A percentile compares a stretch with the other conserved stretches of the same genome.
These are phyloP conservation scores for Lasioglossum zephyrum DNA, from an alignment of 2,888 invertebrate species.

Conservation along the genomic window DNA sequence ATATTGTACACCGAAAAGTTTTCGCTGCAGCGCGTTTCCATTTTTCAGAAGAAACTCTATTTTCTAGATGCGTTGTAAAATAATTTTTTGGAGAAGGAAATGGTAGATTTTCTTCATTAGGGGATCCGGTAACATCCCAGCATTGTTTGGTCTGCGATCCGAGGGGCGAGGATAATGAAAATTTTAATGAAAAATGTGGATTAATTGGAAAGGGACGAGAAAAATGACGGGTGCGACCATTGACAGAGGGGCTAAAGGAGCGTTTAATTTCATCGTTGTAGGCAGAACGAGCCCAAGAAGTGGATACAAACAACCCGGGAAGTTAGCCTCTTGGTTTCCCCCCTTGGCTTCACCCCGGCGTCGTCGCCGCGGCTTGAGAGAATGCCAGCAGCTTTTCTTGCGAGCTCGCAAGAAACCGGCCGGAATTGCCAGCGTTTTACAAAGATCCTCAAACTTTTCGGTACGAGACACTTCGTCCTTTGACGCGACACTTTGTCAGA, in stretches of 20 bases:
- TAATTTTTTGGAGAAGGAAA: not conserved
- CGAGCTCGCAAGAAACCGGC: conserved; percentile 38
- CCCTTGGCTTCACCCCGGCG: not conserved
- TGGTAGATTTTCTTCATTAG: not conserved
- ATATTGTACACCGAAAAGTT: not conserved
- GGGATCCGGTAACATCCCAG: not conserved
- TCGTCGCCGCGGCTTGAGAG: conserved; percentile 32
- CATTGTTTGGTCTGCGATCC: not conserved
- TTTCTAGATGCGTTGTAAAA: not conserved
- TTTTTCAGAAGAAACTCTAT: not conserved
- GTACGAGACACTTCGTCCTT: conserved; percentile 47
- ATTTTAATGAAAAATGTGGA: not conserved
- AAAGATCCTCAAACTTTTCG: conserved; percentile 54
- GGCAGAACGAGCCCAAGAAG: conserved; percentile 27
- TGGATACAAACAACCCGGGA: conserved; percentile 38
- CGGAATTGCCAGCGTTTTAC: conserved; percentile 52
- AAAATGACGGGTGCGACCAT: not conserved
- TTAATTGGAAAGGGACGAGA: not conserved
- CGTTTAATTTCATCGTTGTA: conserved; percentile 45
- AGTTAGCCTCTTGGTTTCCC: conserved; percentile 36
- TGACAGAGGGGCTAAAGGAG: conserved; percentile 22
- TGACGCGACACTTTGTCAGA: conserved; percentile 33
- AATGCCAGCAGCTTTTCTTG: conserved; percentile 54
- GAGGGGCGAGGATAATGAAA: not conserved
- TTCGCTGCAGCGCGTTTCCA: not conserved